Conservation (phyloP, 2,113 vertebrate genomes). For the Regulus satrapa region DNA sequence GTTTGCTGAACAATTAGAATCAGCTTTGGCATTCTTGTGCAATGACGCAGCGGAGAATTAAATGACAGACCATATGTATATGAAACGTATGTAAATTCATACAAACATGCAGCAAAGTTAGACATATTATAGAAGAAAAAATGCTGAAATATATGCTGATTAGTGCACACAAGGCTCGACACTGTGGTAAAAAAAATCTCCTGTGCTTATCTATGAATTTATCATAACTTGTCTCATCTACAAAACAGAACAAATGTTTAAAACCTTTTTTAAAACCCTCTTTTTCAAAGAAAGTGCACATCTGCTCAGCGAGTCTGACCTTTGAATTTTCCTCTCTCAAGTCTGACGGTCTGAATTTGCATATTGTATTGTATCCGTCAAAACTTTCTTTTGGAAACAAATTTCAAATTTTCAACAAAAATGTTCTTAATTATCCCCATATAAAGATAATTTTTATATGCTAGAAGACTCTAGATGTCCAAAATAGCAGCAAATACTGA, state of each 20-base stretch:
- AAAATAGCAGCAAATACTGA: neutral
- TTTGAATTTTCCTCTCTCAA: too few relatives aligned
- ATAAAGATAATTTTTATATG: neutral
- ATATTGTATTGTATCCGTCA: neutral
- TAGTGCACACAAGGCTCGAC: neutral
- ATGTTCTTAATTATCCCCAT: neutral
- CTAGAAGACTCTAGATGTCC: neutral
- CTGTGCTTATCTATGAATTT: neutral
- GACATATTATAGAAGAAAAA: neutral
- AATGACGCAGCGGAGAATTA: slow-evolving; percentile 52
- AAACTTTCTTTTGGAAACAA: neutral
- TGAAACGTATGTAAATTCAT: slow-evolving; percentile 55
- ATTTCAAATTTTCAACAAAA: slow-evolving; percentile 9
- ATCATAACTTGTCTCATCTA: neutral
- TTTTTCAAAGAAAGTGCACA: neutral
- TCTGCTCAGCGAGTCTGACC: slow-evolving; percentile 26
- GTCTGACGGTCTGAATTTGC: slow-evolving; percentile 8
- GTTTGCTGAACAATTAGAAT: slow-evolving; percentile 68
- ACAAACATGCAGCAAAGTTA: slow-evolving; percentile 16
- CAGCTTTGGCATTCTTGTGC: slow-evolving; percentile 68
- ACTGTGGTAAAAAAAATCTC: neutral
- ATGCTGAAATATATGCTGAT: neutral
- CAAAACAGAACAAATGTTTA: neutral
- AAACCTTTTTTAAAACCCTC: neutral
- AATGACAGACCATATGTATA: slow-evolving; percentile 66